Percentiles rank a stretch among this genome's conserved stretches.
phyloP scores from a whole-genome alignment of 2,888 invertebrate species.

The Cataglyphis rosenhaueri region DNA sequence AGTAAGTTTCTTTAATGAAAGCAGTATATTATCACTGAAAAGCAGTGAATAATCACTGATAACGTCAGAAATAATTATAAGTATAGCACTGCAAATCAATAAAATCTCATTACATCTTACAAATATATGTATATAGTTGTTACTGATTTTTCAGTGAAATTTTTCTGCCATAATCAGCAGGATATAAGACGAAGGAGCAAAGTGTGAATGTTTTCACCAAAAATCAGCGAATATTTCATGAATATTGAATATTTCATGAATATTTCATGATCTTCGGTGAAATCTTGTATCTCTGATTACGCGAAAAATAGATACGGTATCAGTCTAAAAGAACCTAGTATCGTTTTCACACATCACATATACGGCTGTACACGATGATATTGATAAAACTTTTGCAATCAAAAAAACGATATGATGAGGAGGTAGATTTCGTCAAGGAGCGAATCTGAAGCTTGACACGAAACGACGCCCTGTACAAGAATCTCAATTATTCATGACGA shows the following conservation, averaged over 20 bases:
- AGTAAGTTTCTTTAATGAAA: not conserved
- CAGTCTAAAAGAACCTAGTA: not conserved
- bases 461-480: conserved; percentile 47
- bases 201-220: too few relatives aligned
- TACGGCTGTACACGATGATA: not conserved
- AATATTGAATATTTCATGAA: not conserved
- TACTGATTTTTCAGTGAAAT: too few relatives aligned
- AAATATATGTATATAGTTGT: too few relatives aligned
- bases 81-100: too few relatives aligned
- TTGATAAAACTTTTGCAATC: conserved; percentile 19
- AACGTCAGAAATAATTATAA: too few relatives aligned
- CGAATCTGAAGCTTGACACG: conserved; percentile 26
- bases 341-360: not conserved
- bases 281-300: not conserved
- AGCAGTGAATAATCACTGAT: too few relatives aligned
- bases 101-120: too few relatives aligned
- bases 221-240: too few relatives aligned
- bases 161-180: too few relatives aligned
- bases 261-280: not conserved
- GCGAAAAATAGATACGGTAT: not conserved
- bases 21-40: too few relatives aligned
- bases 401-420: conserved; percentile 21
- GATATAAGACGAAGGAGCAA: too few relatives aligned
- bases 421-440: conserved; percentile 33
- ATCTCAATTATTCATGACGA: conserved; percentile 56